Percentiles rank a stretch among this genome's conserved stretches.
phyloP scores from a whole-genome alignment of 2,797 vertebrate species.

The Chiroxiphia lanceolata region DNA sequence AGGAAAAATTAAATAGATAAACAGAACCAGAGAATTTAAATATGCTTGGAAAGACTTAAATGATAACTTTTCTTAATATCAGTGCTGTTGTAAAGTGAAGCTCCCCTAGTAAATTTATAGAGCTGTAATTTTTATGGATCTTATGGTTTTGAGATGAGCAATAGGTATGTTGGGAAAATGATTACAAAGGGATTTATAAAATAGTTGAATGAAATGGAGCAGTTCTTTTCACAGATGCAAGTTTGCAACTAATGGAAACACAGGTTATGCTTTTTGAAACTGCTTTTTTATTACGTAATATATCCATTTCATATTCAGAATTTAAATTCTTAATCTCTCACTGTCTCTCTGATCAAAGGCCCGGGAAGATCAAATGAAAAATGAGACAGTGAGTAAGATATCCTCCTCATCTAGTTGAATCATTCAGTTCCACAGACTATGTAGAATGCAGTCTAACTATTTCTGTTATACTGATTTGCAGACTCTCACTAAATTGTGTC shows the following conservation, averaged over 20 bases:
- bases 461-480: background rate
- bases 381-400: background rate
- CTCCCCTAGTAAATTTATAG: background rate
- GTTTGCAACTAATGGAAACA: background rate
- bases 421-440: background rate
- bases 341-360: background rate
- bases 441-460: background rate
- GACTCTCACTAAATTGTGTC: background rate
- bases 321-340: background rate
- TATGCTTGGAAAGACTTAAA: background rate
- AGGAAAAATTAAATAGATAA: background rate
- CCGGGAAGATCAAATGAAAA: background rate
- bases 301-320: background rate
- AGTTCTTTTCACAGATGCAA: background rate
- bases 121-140: background rate
- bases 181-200: background rate
- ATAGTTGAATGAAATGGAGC: background rate
- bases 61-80: background rate
- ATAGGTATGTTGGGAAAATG: background rate
- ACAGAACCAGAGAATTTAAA: background rate
- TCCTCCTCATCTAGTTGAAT: background rate
- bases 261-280: background rate
- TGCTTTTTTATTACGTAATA: slow-evolving; percentile 1
- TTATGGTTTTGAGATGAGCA: background rate
- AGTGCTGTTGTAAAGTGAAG: background rate